phyloP scores from a whole-genome alignment of 2,888 invertebrate species.

The Notocelia uddmanniana region DNA sequence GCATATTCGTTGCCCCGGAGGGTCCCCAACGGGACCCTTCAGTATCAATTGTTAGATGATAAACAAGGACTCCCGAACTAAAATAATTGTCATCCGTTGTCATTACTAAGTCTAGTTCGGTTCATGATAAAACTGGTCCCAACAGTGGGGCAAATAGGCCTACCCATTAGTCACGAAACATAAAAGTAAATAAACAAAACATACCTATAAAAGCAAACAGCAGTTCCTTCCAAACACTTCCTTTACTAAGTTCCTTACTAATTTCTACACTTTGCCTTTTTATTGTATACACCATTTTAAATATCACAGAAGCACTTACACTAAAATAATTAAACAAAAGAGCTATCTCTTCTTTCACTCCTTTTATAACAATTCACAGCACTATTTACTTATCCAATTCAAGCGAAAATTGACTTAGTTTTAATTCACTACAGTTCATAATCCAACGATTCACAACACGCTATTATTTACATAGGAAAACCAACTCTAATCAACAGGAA shows the following conservation, averaged over 20 bases:
- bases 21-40: too few relatives aligned
- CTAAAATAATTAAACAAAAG: conserved; percentile 22
- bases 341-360: conserved; percentile 6
- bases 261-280: conserved; percentile 48
- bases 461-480: conserved; percentile 18
- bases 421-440: neutral
- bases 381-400: conserved; percentile 24
- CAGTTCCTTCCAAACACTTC: conserved; percentile 58
- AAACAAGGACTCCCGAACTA: too few relatives aligned
- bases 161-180: neutral
- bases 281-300: conserved; percentile 64
- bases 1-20: too few relatives aligned
- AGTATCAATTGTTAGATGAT: too few relatives aligned
- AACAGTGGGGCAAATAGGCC: neutral
- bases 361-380: conserved; percentile 36
- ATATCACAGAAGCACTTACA: conserved; percentile 30
- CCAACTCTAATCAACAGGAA: conserved; percentile 19
- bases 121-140: neutral
- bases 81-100: neutral
- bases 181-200: conserved; percentile 47
- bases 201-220: conserved; percentile 62
- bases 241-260: conserved; percentile 47
- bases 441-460: neutral
- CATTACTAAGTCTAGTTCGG: neutral
- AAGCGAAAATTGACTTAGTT: conserved; percentile 2